phyloP scores from a whole-genome alignment of 2,888 invertebrate species.

The Hipparchia sbordonii region DNA sequence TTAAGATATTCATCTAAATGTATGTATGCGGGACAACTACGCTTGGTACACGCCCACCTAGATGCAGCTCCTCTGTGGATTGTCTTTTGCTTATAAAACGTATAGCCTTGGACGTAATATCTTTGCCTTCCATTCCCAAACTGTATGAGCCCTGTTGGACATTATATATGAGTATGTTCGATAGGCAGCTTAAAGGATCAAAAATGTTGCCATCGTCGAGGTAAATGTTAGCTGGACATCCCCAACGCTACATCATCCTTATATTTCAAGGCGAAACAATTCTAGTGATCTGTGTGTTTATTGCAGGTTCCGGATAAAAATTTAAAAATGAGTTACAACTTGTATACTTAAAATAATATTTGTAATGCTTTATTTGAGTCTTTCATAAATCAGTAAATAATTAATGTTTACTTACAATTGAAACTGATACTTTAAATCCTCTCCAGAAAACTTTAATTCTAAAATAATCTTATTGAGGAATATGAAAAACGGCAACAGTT shows the following conservation, averaged over 20 bases:
- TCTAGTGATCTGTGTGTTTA: background rate
- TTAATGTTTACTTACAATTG: too few species aligned
- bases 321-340: background rate
- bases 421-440: too few species aligned
- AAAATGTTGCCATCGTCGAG: too few species aligned
- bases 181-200: background rate
- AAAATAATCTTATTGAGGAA: too few species aligned
- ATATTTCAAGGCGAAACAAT: background rate
- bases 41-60: constrained; percentile 46
- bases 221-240: background rate
- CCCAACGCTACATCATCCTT: background rate
- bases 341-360: background rate
- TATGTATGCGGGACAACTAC: constrained; percentile 29
- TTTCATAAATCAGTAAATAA: background rate
- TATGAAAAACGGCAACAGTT: too few species aligned
- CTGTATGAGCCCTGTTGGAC: constrained; percentile 28
- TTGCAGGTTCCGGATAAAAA: background rate
- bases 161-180: background rate
- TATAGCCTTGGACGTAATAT: constrained; percentile 43
- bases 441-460: too few species aligned
- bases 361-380: background rate
- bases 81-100: constrained; percentile 48
- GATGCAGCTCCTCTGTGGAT: constrained; percentile 39
- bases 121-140: constrained; percentile 24
- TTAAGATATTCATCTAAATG: constrained; percentile 28